Conservation (phyloP, 2,797 vertebrate genomes). For the Leptodactylus fallax region DNA sequence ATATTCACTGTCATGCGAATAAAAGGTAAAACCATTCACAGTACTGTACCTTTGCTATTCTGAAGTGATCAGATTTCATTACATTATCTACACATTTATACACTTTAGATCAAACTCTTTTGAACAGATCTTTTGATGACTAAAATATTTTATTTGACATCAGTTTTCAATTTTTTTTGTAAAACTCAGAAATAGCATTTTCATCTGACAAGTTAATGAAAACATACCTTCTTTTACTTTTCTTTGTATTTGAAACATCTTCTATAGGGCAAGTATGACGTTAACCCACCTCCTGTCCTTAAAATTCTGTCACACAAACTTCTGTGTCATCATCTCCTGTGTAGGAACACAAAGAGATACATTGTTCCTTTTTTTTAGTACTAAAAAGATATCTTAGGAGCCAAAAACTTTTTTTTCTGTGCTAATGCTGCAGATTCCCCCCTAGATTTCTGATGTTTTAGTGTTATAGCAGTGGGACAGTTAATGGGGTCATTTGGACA, state of each 20-base stretch:
- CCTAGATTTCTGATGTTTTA: no score
- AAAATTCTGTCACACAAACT: not conserved
- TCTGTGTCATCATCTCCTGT: not conserved
- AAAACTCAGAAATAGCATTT: not conserved
- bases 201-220: constrained; percentile 12
- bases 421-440: no score
- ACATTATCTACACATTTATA: not conserved
- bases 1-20: no score
- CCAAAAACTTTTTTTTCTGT: not conserved
- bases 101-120: not conserved
- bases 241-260: not conserved
- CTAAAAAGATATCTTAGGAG: not conserved
- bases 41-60: not conserved
- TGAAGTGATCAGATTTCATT: not conserved
- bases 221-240: not conserved
- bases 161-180: constrained; percentile 2
- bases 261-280: constrained; percentile 11
- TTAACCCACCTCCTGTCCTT: not conserved
- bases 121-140: not conserved
- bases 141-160: not conserved
- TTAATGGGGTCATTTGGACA: no score
- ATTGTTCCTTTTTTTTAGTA: not conserved
- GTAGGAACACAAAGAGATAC: not conserved
- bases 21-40: no score
- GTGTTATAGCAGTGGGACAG: no score